Evolutionary conservation across 2,113 vertebrate species (phyloP).

Genomic region (Ancistrus triradiatus): DNA sequence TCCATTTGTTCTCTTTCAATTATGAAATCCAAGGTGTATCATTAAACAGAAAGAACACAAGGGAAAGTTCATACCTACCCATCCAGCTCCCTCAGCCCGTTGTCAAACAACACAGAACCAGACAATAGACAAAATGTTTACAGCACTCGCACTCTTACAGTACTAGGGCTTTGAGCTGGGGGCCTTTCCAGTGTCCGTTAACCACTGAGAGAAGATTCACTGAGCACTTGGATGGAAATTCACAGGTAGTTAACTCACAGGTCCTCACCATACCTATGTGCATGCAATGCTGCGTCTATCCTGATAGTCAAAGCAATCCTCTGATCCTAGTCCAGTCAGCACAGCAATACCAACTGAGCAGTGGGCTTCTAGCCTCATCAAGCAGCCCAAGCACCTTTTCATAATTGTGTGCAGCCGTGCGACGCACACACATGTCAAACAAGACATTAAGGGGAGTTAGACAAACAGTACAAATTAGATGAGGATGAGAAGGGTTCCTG

Average conservation of each 20-base stretch:
- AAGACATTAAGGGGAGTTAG: slow-evolving; percentile 46
- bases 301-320: background rate
- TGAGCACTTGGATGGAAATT: background rate
- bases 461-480: slow-evolving; percentile 50
- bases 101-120: background rate
- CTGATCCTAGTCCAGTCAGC: background rate
- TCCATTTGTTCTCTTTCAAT: slow-evolving; percentile 53
- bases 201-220: background rate
- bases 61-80: background rate
- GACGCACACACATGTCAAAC: slow-evolving; percentile 54
- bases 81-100: background rate
- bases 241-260: slow-evolving; percentile 1
- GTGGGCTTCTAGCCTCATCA: slow-evolving; percentile 45
- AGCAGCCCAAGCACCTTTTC: slow-evolving; percentile 46
- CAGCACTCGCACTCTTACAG: background rate
- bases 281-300: background rate
- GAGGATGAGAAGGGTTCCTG: slow-evolving; percentile 32
- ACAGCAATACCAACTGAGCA: slow-evolving; percentile 50
- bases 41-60: slow-evolving; percentile 40
- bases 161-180: slow-evolving; percentile 11
- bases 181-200: slow-evolving; percentile 43
- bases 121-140: slow-evolving; percentile 13
- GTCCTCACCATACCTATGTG: background rate
- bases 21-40: slow-evolving; percentile 47
- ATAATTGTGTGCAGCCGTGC: slow-evolving; percentile 56